Conservation (phyloP, 1,140 invertebrate species). For the Nasonia longicornis region DNA sequence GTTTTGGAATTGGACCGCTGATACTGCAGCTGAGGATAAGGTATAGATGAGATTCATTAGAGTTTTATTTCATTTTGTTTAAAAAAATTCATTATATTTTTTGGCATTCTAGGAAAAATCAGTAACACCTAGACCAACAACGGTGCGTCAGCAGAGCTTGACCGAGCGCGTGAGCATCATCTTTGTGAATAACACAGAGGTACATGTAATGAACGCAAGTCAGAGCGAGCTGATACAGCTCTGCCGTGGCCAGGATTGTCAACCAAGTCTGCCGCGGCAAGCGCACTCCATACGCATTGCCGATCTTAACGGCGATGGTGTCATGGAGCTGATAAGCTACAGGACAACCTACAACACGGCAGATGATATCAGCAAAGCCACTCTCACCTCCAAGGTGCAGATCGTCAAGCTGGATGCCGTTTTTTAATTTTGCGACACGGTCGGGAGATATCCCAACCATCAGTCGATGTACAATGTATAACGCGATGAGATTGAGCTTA, state of each 20-base stretch:
- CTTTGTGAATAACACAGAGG: conserved; percentile 78
- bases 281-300: conserved; percentile 77
- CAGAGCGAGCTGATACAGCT: conserved; percentile 80
- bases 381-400: conserved; percentile 62
- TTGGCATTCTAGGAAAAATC: background rate
- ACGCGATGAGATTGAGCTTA: background rate
- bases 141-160: conserved; percentile 68
- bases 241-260: conserved; percentile 76
- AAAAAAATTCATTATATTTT: no score
- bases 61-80: no score
- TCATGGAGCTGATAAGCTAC: conserved; percentile 81
- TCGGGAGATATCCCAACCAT: background rate
- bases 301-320: conserved; percentile 79
- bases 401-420: conserved; percentile 61
- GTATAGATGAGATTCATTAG: no score
- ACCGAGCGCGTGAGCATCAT: conserved; percentile 82
- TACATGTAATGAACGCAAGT: conserved; percentile 80
- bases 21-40: background rate
- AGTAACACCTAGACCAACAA: background rate
- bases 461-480: background rate
- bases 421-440: conserved; percentile 13
- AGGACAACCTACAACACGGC: conserved; percentile 60
- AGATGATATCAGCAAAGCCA: conserved; percentile 42
- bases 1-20: conserved; percentile 78
- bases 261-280: conserved; percentile 79